Base-by-base conservation (phyloP, 2,888 invertebrate species). In the Platycheirus rosarum region DNA sequence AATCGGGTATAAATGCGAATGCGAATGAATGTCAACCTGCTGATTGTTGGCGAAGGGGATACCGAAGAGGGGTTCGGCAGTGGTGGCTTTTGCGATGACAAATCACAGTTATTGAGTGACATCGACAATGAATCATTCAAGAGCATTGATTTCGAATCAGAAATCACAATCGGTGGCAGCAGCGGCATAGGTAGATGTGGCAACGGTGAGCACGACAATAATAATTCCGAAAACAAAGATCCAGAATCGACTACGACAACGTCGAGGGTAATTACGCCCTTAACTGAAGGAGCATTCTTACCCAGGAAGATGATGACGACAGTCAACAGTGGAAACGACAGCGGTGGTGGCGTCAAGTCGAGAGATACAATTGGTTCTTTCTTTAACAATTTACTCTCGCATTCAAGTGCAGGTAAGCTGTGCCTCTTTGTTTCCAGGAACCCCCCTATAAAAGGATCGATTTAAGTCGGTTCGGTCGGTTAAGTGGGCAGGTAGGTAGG, bases 51-150 rank as follows among this genome's bases (percentile, higher is more conserved):
- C n/a, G 76, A 84, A 70, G 78, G 78, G 65, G 84, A 78, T 66
- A 51, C 40, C 2, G 77, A 65, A 40, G 73, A 42, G 13, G 76
- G 55, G 16, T 60, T 13, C 16, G 66, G 9, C 44, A 55, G 48
- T 65, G 68, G n/a, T n/a, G n/a, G 71, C 8, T 76, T 86, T 66
- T 86, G 86, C 86, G 90, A 90, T 86, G 90, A 90, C 86, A 89
- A 90, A 87, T 90, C 89, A 86, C 89, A 88, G 86, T 87, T 89
- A 86, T 88, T 89, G 87, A 90, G 89, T 88, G 90, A 90, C 88
- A 88, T 89, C 85, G 91, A 91, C 87, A 86, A 90, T 88, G 91
- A 91, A 88, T 91, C 91, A 80, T 89, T 91, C 87, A 90, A 90
- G 86, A 90, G 90, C 87, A 90, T 90, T 86, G 91, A 91, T 88